phyloP scores from a whole-genome alignment of 2,888 invertebrate genomes.

The Sminthurinus aureus region DNA sequence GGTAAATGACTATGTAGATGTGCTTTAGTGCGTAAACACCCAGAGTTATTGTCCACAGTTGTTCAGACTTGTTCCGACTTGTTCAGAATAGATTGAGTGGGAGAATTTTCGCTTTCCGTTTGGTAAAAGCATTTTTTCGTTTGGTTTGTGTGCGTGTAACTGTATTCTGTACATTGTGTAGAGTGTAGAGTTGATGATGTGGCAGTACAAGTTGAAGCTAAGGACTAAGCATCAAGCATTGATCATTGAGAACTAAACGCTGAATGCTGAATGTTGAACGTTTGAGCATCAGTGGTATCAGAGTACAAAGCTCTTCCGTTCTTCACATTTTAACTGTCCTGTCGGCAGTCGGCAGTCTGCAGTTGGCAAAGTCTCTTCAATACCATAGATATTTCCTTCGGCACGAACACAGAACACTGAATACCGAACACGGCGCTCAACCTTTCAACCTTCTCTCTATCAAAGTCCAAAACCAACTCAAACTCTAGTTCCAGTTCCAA shows the following conservation, averaged over 20 bases:
- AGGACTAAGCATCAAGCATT: not conserved
- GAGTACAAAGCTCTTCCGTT: constrained; percentile 8
- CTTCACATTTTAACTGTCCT: constrained; percentile 28
- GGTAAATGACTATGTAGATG: no score
- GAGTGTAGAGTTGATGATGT: no score
- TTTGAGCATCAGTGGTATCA: not conserved
- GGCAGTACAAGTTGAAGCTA: no score
- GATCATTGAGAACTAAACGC: not conserved
- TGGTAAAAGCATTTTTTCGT: no score
- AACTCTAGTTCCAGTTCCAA: no score
- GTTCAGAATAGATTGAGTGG: no score
- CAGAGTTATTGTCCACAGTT: no score
- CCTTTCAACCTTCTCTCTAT: not conserved
- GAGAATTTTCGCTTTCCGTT: no score
- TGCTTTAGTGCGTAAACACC: not conserved
- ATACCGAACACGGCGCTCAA: not conserved
- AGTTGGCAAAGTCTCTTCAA: not conserved
- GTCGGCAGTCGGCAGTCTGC: not conserved
- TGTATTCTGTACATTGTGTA: no score
- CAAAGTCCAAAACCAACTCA: not conserved
- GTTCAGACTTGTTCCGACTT: no score
- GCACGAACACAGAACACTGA: constrained; percentile 17
- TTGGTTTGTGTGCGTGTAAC: no score
- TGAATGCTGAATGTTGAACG: not conserved
- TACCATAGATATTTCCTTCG: constrained; percentile 36